Conservation (phyloP, 2,797 vertebrate species). For the Pseudomugil gertrudae region DNA sequence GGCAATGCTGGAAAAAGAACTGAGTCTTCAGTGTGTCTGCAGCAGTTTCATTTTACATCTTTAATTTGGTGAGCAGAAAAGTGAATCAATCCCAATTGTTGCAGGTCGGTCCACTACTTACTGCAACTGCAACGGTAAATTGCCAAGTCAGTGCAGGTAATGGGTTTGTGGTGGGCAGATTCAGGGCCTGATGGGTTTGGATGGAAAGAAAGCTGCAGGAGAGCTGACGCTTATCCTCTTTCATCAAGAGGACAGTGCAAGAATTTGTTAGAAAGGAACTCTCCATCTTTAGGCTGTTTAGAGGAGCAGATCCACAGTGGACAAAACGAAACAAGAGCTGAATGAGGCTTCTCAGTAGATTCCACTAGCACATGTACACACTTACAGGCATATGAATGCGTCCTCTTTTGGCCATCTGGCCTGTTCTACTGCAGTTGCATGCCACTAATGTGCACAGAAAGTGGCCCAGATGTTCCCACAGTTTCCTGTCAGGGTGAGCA, state of each 20-base stretch:
- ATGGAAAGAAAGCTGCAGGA: slow-evolving; percentile 27
- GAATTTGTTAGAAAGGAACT: slow-evolving; percentile 61
- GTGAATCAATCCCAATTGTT: slow-evolving; percentile 64
- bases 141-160: slow-evolving; percentile 68
- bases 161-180: slow-evolving; percentile 59
- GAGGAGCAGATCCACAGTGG: slow-evolving; percentile 23
- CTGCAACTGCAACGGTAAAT: slow-evolving; percentile 69
- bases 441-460: slow-evolving; percentile 51
- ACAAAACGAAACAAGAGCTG: slow-evolving; percentile 63
- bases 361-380: slow-evolving; percentile 12
- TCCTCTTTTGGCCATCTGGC: slow-evolving; percentile 64
- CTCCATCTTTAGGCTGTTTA: slow-evolving; percentile 56
- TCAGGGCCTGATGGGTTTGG: slow-evolving; percentile 45
- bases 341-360: slow-evolving; percentile 41
- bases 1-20: slow-evolving; percentile 46
- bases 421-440: slow-evolving; percentile 35
- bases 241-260: slow-evolving; percentile 37
- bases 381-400: slow-evolving; percentile 17
- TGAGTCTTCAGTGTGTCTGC: slow-evolving; percentile 40
- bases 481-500: slow-evolving; percentile 62
- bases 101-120: slow-evolving; percentile 48
- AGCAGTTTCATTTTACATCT: slow-evolving; percentile 64
- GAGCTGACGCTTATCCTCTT: slow-evolving; percentile 47
- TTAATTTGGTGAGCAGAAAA: slow-evolving; percentile 62
- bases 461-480: slow-evolving; percentile 69